Evolutionary conservation across 37 sponge, comb jelly and placozoan species (phyloP).

Genomic region (Cliona cf. orientalis): DNA sequence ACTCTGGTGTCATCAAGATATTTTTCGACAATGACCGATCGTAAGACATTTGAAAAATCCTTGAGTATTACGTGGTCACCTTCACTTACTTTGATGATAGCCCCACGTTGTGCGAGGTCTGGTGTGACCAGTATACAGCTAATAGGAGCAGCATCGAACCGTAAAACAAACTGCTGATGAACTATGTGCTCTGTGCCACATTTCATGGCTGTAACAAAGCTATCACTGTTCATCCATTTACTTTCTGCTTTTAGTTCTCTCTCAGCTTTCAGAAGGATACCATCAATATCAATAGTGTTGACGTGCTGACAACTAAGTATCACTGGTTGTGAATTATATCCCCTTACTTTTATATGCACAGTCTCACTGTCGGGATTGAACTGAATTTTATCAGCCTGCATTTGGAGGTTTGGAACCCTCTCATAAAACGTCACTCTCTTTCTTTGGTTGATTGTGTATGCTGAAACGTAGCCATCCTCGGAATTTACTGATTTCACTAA

Average conservation of each 20-base stretch:
- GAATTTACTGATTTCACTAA: background rate
- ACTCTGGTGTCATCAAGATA: background rate
- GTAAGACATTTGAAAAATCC: background rate
- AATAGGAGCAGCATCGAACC: background rate
- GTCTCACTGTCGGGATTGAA: constrained; percentile 22
- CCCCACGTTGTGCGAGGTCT: constrained; percentile 9
- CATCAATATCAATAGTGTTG: background rate
- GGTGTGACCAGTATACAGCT: constrained; percentile 18
- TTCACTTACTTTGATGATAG: too few species aligned
- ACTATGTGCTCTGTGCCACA: constrained; percentile 2
- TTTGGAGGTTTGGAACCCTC: too few species aligned
- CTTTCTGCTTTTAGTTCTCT: background rate
- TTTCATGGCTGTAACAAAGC: constrained; percentile 32
- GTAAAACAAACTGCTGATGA: background rate
- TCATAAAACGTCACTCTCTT: background rate
- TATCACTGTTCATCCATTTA: constrained; percentile 5
- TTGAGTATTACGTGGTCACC: constrained; percentile 36
- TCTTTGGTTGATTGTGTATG: background rate
- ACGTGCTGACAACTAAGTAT: too few species aligned
- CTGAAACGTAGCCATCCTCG: background rate
- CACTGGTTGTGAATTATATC: too few species aligned
- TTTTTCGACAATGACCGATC: constrained; percentile 18
- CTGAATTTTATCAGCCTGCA: background rate
- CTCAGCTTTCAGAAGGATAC: background rate
- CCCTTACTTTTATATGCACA: too few species aligned